phyloP scores from a whole-genome alignment of 2,113 vertebrate species.

The Aix galericulata region DNA sequence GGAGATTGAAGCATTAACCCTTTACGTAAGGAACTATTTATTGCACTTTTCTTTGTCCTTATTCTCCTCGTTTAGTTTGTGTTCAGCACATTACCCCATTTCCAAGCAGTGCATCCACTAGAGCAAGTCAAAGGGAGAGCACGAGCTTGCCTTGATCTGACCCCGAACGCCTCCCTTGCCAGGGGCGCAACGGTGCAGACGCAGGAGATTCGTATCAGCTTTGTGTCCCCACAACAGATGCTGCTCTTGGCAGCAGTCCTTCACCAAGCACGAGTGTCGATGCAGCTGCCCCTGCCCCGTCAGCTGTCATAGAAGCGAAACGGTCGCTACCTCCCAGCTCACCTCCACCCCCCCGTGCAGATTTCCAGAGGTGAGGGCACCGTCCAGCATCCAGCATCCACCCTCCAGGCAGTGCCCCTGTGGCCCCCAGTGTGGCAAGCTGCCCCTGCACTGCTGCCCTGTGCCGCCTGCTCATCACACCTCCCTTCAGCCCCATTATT shows the following conservation, averaged over 20 bases:
- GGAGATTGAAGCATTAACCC: conserved; percentile 57
- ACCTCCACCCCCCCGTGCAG: background rate
- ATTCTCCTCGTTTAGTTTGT: background rate
- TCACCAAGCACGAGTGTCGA: background rate
- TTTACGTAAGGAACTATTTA: conserved; percentile 63
- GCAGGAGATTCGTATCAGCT: background rate
- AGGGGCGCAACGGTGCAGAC: background rate
- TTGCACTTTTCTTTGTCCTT: background rate
- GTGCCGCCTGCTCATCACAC: background rate
- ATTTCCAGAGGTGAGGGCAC: background rate
- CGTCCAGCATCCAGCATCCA: background rate
- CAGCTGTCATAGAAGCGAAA: background rate
- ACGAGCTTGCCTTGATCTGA: background rate
- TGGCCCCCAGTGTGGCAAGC: accelerated
- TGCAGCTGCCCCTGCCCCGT: background rate
- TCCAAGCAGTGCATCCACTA: background rate
- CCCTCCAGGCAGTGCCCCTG: accelerated
- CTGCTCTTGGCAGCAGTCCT: background rate
- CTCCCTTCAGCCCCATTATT: accelerated
- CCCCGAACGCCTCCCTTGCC: background rate
- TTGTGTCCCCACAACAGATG: background rate
- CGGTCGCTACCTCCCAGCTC: background rate
- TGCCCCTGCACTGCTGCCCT: background rate
- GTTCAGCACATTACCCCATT: background rate
- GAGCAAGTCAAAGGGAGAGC: background rate